A percentile compares a stretch with the other conserved stretches of the same genome.
Evolutionary conservation across 1,140 invertebrate genomes (phyloP).

Genomic region (Rhynchophorus ferrugineus): DNA sequence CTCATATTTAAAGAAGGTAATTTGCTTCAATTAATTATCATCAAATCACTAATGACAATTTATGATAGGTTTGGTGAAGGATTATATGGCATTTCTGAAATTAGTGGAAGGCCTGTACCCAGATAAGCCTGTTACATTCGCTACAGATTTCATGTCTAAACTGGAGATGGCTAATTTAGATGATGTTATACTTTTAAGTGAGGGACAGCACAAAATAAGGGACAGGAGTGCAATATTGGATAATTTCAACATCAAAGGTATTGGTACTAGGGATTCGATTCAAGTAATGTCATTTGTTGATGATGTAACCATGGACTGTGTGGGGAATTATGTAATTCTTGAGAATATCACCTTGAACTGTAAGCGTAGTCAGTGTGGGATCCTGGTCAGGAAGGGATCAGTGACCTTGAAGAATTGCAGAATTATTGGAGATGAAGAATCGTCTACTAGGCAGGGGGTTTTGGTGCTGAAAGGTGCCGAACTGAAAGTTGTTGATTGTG

Average conservation of each 20-base stretch:
- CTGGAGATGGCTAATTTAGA: constrained; percentile 41
- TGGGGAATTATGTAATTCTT: constrained; percentile 36
- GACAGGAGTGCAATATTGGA: constrained; percentile 43
- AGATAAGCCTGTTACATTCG: constrained; percentile 39
- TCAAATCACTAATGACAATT: no score
- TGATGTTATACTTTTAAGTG: constrained; percentile 44
- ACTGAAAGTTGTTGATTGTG: constrained; percentile 36
- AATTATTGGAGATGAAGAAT: constrained; percentile 37
- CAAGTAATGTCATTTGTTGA: constrained; percentile 39
- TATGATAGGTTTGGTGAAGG: constrained; percentile 39
- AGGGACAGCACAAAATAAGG: constrained; percentile 41
- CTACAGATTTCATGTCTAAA: constrained; percentile 40
- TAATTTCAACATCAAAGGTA: constrained; percentile 44
- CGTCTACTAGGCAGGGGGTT: constrained; percentile 42
- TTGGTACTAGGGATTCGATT: constrained; percentile 32
- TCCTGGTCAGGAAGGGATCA: constrained; percentile 39
- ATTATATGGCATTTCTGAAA: constrained; percentile 43
- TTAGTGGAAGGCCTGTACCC: constrained; percentile 40
- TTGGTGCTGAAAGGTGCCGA: constrained; percentile 37
- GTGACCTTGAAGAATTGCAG: constrained; percentile 35
- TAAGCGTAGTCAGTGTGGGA: constrained; percentile 37
- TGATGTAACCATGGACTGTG: constrained; percentile 40
- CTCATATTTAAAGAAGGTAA: constrained; percentile 44
- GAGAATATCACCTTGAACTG: constrained; percentile 43
- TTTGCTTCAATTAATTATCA: not conserved